Evolutionary conservation across 2,113 vertebrate genomes (phyloP), one percentile per base, ranked within the genome.

Genomic region (Scolopax mira): DNA sequence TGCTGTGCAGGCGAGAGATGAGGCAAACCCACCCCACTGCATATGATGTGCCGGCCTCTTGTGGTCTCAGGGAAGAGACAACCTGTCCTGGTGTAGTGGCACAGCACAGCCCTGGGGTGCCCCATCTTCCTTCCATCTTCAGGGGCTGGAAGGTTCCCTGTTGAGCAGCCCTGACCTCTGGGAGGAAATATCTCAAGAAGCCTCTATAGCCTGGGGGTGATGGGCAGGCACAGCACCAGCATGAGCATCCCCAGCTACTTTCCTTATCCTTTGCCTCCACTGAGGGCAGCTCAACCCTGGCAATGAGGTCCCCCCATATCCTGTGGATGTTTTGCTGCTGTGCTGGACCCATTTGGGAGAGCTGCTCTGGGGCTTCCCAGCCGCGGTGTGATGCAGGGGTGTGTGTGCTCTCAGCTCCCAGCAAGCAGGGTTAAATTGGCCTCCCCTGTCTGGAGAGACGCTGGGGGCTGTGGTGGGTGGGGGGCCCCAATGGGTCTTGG

Each of bases 351-450:
- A 3, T 17, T 18, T 1, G 3, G 28, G 7, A 1, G 1, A 14
- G 30, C 86, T 35, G 86, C 57, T 90, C 2, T 13, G 41, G 55
- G 51, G 6, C 4, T 49, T 3, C 12, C 41, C 17, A 13, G 60
- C 10, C n/a, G 39, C 1, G 0, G 4, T 5, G 24, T 1, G 0
- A 7, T 0, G 1, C 12, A 7, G 7, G 18, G 28, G 10, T 6
- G 41, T 6, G 25, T 0, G 0, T 6, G 39, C 8, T 22, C 13
- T 35, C 0, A 1, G 22, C 54, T 67, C 24, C 28, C 37, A 11
- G 48, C 5, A 4, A 22, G 31, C 31, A 17, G 28, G 9, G 24
- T 60, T 33, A 42, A 23, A 24, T 7, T 24, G n/a, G 22, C 31
- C 61, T n/a, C 10, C 65, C 18, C 3, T 0, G 9, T 11, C 37